Percentiles rank a stretch among this genome's conserved stretches.
These are phyloP conservation scores for Echeneis naucrates DNA, from an alignment of 2,797 vertebrate species.

Conservation along the genomic window DNA sequence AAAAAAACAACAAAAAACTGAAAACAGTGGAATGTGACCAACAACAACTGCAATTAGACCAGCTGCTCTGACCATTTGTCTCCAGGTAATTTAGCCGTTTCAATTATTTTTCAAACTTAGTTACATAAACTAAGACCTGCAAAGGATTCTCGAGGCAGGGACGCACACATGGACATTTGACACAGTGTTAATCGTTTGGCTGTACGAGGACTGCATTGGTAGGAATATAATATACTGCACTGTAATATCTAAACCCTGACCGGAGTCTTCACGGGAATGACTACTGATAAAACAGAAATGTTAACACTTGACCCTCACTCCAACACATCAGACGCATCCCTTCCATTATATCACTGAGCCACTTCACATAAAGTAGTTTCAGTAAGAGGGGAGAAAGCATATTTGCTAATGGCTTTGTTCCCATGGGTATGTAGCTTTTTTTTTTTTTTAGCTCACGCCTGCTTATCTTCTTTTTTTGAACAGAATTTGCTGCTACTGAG, in stretches of 20 bases:
- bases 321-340: constrained; percentile 24
- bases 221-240: constrained; percentile 42
- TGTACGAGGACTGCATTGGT: background rate
- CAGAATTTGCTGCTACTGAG: background rate
- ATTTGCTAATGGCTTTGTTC: background rate
- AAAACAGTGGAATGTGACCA: constrained; percentile 17
- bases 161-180: background rate
- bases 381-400: background rate
- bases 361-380: constrained; percentile 26
- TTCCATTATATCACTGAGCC: constrained; percentile 28
- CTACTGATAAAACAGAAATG: constrained; percentile 50
- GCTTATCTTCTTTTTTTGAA: background rate
- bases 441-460: background rate
- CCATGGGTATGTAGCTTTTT: constrained; percentile 1
- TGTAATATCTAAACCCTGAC: constrained; percentile 40
- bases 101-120: background rate
- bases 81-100: constrained; percentile 1
- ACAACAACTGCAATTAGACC: constrained; percentile 30
- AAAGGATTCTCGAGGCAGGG: constrained; percentile 25
- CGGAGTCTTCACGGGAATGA: constrained; percentile 17
- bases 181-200: background rate
- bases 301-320: constrained; percentile 43
- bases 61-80: background rate
- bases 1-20: too few relatives aligned
- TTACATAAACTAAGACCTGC: constrained; percentile 25